These are phyloP conservation scores for Arbacia lixula DNA, from an alignment of 53 echinoderm and acorn worm species.

Conservation along the genomic window DNA sequence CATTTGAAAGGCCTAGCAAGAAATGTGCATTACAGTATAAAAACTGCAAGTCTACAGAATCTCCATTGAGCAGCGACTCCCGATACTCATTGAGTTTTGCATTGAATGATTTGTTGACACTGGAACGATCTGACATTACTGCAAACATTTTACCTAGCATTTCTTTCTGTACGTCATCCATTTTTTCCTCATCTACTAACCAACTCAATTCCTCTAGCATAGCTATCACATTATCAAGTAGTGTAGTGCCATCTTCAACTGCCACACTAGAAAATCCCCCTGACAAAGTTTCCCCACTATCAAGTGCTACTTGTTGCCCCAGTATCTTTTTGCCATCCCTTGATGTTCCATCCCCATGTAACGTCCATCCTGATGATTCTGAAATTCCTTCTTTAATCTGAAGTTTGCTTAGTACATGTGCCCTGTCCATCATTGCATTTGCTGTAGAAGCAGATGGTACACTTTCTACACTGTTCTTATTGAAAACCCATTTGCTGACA, in stretches of 20 bases:
- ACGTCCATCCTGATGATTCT: constrained; percentile 42
- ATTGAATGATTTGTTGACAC: constrained; percentile 61
- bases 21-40: constrained; percentile 66
- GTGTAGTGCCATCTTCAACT: constrained; percentile 47
- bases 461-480: constrained; percentile 4
- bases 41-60: constrained; percentile 36
- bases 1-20: constrained; percentile 54
- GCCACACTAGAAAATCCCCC: constrained; percentile 59
- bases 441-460: constrained; percentile 61
- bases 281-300: constrained; percentile 45
- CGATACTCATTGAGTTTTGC: constrained; percentile 20
- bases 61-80: constrained; percentile 33
- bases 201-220: constrained; percentile 60
- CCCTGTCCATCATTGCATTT: constrained; percentile 49
- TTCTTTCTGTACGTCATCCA: constrained; percentile 10
- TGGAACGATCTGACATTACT: constrained; percentile 55
- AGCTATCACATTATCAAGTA: constrained; percentile 52
- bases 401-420: constrained; percentile 48
- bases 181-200: constrained; percentile 40
- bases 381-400: constrained; percentile 55
- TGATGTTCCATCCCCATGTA: constrained; percentile 64
- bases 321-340: constrained; percentile 59
- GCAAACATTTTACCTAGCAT: constrained; percentile 55
- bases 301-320: constrained; percentile 51
- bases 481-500: constrained; percentile 26